Conservation (phyloP, 2,888 invertebrate genomes). For the Stenodera caucasica region DNA sequence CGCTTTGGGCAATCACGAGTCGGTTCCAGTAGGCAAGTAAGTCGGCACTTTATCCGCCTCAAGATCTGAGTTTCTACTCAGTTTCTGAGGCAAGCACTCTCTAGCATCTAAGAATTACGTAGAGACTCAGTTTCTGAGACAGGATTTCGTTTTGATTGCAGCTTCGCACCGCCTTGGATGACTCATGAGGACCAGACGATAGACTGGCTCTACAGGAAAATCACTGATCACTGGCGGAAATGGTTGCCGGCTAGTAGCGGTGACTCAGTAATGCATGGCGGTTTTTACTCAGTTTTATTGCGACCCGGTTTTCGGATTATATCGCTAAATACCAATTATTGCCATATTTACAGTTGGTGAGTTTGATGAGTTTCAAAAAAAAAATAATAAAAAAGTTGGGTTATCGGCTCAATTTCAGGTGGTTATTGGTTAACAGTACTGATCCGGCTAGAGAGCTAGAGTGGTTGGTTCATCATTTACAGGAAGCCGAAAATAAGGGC, state of each 20-base stretch:
- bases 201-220: slow-evolving; percentile 86
- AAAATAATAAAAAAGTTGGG: too few relatives aligned
- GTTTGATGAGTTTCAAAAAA: slow-evolving; percentile 11
- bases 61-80: too few relatives aligned
- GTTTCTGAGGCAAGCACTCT: too few relatives aligned
- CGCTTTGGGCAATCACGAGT: slow-evolving; percentile 95
- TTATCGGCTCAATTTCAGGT: slow-evolving; percentile 59
- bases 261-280: slow-evolving; percentile 80
- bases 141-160: too few relatives aligned
- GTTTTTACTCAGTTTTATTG: slow-evolving; percentile 88
- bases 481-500: slow-evolving; percentile 86
- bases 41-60: too few relatives aligned
- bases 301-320: slow-evolving; percentile 88
- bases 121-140: too few relatives aligned
- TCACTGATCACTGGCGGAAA: slow-evolving; percentile 84
- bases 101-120: too few relatives aligned
- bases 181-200: slow-evolving; percentile 78
- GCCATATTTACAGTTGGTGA: slow-evolving; percentile 91
- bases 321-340: slow-evolving; percentile 93
- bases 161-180: slow-evolving; percentile 85
- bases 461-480: slow-evolving; percentile 91
- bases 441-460: slow-evolving; percentile 94
- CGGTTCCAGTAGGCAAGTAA: slow-evolving; percentile 92
- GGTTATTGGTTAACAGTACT: slow-evolving; percentile 92
- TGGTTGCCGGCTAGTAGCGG: slow-evolving; percentile 83